Percentiles rank a stretch among this genome's conserved stretches.
Evolutionary conservation across 1,140 invertebrate species (phyloP).

Genomic region (Elymnias hypermnestra): DNA sequence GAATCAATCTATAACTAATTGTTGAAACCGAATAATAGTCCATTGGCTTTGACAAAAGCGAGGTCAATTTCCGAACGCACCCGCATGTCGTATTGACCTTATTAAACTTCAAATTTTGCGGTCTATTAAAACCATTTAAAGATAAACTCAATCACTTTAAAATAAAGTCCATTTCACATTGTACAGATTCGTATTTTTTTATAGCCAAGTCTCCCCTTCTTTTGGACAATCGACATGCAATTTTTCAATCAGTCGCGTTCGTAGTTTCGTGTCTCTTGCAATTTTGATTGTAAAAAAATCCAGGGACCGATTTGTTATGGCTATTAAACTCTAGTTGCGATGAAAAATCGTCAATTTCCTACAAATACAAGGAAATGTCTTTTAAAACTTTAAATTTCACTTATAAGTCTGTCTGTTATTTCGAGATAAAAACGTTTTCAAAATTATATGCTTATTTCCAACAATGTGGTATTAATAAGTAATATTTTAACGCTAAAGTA

Average conservation of each 20-base stretch:
- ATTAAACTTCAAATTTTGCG: conserved; percentile 32
- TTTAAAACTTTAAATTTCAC: no score
- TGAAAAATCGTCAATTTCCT: no score
- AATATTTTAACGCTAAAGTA: no score
- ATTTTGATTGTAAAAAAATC: conserved; percentile 20
- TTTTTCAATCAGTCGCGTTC: conserved; percentile 60
- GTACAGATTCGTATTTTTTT: conserved; percentile 28
- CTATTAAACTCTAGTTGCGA: no score
- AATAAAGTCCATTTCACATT: conserved; percentile 32
- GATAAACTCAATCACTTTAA: conserved; percentile 27
- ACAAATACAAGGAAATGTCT: no score
- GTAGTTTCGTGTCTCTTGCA: conserved; percentile 32
- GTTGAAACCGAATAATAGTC: no score
- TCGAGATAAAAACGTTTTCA: no score
- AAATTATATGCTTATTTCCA: no score
- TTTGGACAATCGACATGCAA: conserved; percentile 55
- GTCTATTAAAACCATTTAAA: conserved; percentile 18
- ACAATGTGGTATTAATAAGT: no score
- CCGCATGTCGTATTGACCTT: conserved; percentile 27
- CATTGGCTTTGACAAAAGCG: conserved; percentile 29
- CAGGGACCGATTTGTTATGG: background rate
- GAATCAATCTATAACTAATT: no score
- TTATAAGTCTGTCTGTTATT: no score
- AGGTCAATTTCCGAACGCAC: conserved; percentile 47
- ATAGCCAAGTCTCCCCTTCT: conserved; percentile 45